phyloP scores from a whole-genome alignment of 1,140 invertebrate genomes.

The Euwallacea fornicatus region DNA sequence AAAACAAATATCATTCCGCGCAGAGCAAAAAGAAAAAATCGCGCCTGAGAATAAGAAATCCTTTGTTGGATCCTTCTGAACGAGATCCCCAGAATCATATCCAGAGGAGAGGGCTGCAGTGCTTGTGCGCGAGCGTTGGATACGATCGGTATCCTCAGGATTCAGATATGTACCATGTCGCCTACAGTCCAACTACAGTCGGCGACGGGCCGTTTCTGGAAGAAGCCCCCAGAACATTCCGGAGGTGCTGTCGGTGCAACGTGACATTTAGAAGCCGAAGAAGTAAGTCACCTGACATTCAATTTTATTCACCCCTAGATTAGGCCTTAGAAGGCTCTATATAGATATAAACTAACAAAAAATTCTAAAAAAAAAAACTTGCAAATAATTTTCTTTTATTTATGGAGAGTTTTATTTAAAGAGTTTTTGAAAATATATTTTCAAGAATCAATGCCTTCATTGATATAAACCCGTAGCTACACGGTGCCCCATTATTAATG shows the following conservation, averaged over 20 bases:
- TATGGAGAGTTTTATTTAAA: too few relatives aligned
- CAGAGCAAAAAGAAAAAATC: constrained; percentile 34
- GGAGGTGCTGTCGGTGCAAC: constrained; percentile 14
- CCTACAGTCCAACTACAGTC: constrained; percentile 23
- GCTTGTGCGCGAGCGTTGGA: constrained; percentile 32
- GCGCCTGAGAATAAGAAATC: constrained; percentile 27
- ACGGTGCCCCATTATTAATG: too few relatives aligned
- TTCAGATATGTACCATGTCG: constrained; percentile 31
- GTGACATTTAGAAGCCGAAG: constrained; percentile 17
- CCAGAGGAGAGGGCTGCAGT: constrained; percentile 18
- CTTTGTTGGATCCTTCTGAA: constrained; percentile 32
- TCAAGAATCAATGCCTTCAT: too few relatives aligned
- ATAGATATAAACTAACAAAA: too few relatives aligned
- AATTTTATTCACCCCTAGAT: too few relatives aligned
- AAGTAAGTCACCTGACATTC: not conserved
- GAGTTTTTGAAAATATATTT: too few relatives aligned
- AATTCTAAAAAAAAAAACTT: too few relatives aligned
- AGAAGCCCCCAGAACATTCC: not conserved
- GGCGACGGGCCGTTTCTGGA: constrained; percentile 5
- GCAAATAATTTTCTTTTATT: too few relatives aligned
- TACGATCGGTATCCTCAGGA: constrained; percentile 22
- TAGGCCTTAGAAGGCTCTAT: too few relatives aligned
- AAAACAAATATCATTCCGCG: constrained; percentile 31
- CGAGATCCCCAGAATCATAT: constrained; percentile 27
- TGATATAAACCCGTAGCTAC: too few relatives aligned